Base-by-base conservation (phyloP, 2,797 vertebrate genomes). In the Nannoperca australis region DNA sequence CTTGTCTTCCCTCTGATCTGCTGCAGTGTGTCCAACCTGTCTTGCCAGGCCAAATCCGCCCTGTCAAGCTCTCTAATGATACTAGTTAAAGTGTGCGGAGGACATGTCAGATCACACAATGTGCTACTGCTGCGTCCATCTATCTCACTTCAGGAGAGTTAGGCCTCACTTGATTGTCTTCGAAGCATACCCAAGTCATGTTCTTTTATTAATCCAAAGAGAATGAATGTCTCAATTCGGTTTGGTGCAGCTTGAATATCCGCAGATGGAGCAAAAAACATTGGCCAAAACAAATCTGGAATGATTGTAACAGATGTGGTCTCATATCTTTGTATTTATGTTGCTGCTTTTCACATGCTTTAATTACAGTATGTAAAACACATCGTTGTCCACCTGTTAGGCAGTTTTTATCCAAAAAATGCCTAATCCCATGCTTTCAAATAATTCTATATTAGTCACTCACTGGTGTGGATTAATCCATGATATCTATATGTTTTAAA, bases 61-160 rank as follows among this genome's bases (percentile, higher is more conserved):
- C 83, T 78, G 88, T 90, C 87, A 83, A 79, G 69, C 83, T 78
- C 76, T 85, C 76, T 91, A 84, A 88, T 88, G 82, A 78, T 70
- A 69, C 84, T 38, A 36, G 86, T 83, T 82, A 80, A 88, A 77
- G 77, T 80, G 80, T 84, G 76, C 7, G 54, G 81, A 85, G 70
- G 83, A 87, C 83, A 83, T 77, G 87, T 90, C 83, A 82, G 88
- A 85, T 90, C 83, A 80, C 85, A 90, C 88, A 82, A 8, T 72
- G 81, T 44, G 70, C 76, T 76, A 27, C 76, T 70, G 79, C 77
- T 80, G 78, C 82, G 70, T 76, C 87, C 49, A 84, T 76, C 76
- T 49, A 77, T 82, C 80, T 89, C 75, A 83, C 83, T 87, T 85
- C 71, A 60, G 55, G 64, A 81, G 66, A 84, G 86, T 75, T 83